Conservation (phyloP, 2,888 invertebrate species). For the Pyralis farinalis region DNA sequence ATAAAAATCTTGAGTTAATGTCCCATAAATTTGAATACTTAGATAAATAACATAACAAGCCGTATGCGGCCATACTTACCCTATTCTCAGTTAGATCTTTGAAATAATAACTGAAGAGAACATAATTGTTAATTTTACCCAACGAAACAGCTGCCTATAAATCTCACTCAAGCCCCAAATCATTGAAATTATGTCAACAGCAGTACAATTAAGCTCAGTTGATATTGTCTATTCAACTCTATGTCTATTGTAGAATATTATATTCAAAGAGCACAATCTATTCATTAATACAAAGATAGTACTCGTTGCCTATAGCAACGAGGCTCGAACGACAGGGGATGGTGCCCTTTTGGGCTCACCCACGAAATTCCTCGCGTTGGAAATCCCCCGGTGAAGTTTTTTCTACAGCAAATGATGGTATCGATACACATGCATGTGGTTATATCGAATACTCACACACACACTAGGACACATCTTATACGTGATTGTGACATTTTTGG, state of each 20-base stretch:
- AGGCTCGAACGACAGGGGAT: conserved; percentile 47
- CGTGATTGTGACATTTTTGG: no score
- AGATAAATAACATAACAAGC: conserved; percentile 49
- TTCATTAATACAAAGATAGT: conserved; percentile 58
- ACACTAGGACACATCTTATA: no score
- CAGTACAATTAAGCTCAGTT: conserved; percentile 45
- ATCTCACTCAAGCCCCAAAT: conserved; percentile 50
- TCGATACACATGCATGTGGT: conserved; percentile 28
- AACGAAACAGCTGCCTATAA: conserved; percentile 47
- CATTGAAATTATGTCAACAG: conserved; percentile 60
- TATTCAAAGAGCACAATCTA: conserved; percentile 36
- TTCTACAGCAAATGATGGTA: conserved; percentile 35
- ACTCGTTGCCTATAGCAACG: conserved; percentile 60
- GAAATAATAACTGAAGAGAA: conserved; percentile 21
- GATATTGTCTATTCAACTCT: conserved; percentile 50
- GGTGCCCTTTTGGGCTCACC: conserved; percentile 51
- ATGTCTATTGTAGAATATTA: conserved; percentile 42
- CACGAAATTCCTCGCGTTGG: conserved; percentile 58
- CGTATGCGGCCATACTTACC: conserved; percentile 30
- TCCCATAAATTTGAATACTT: conserved; percentile 56
- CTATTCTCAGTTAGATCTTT: conserved; percentile 24
- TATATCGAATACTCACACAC: conserved; percentile 3
- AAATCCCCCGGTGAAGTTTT: conserved; percentile 66
- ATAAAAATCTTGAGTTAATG: conserved; percentile 48
- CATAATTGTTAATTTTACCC: conserved; percentile 22